Percentiles rank a stretch among this genome's conserved stretches.
phyloP scores from a whole-genome alignment of 2,888 invertebrate species.

The Leuctra nigra region DNA sequence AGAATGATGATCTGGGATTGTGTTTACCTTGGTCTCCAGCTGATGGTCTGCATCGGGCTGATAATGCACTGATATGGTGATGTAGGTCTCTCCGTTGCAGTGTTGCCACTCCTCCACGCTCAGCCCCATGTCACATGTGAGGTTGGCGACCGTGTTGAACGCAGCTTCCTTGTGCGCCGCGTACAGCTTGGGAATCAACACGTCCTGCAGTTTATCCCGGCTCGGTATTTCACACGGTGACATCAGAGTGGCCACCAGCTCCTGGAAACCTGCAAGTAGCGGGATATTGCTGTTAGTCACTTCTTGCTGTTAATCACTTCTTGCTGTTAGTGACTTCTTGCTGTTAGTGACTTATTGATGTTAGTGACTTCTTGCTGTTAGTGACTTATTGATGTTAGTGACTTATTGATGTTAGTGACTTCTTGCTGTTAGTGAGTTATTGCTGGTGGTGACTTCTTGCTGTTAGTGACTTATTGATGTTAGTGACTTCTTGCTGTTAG shows the following conservation, averaged over 20 bases:
- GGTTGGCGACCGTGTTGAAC: slow-evolving; percentile 34
- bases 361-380: too few relatives aligned
- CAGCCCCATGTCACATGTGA: slow-evolving; percentile 38
- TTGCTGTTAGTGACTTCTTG: too few relatives aligned
- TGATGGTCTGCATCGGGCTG: slow-evolving; percentile 30
- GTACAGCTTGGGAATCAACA: slow-evolving; percentile 43
- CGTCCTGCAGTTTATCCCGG: slow-evolving; percentile 42
- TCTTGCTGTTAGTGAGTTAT: too few relatives aligned
- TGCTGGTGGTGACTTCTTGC: too few relatives aligned
- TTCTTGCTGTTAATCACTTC: too few relatives aligned
- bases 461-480: too few relatives aligned
- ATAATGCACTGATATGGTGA: slow-evolving; percentile 42
- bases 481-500: too few relatives aligned
- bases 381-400: too few relatives aligned
- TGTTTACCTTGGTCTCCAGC: slow-evolving; percentile 23
- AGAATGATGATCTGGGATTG: too few relatives aligned
- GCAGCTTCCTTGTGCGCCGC: slow-evolving; percentile 40
- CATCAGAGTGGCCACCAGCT: slow-evolving; percentile 41
- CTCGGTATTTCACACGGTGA: slow-evolving; percentile 45
- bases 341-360: too few relatives aligned
- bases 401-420: too few relatives aligned
- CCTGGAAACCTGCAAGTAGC: slow-evolving; percentile 39
- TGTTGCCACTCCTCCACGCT: slow-evolving; percentile 44
- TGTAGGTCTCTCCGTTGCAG: slow-evolving; percentile 37
- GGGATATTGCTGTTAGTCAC: not conserved